Conservation (phyloP, 2,113 vertebrate genomes). For the Eleginops maclovinus region DNA sequence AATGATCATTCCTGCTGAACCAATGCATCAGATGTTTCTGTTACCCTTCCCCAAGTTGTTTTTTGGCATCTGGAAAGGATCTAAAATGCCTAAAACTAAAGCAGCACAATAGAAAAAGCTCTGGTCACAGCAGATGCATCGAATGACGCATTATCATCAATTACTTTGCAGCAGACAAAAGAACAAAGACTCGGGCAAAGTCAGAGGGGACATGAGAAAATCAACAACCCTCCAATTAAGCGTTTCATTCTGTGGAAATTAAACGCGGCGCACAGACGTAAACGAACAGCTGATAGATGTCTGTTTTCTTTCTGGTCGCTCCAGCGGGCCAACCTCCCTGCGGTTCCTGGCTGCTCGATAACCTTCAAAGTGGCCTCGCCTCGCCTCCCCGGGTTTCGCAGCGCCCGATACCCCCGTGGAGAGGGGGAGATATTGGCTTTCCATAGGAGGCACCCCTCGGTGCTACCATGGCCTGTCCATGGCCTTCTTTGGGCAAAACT, state of each 20-base stretch:
- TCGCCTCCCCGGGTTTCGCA: constrained; percentile 31
- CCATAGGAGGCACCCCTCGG: constrained; percentile 44
- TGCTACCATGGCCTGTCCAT: constrained; percentile 38
- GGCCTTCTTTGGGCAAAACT: constrained; percentile 42
- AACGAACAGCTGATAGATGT: constrained; percentile 21
- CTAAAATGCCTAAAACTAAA: neutral
- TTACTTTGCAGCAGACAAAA: constrained; percentile 10
- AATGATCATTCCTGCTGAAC: too few species aligned
- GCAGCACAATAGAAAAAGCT: neutral
- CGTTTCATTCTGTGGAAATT: neutral
- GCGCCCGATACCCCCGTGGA: constrained; percentile 10
- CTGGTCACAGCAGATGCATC: neutral
- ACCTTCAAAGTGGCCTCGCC: constrained; percentile 56
- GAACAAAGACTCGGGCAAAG: constrained; percentile 12
- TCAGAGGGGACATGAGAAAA: constrained; percentile 4
- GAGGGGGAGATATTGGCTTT: constrained; percentile 39
- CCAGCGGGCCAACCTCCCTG: constrained; percentile 25
- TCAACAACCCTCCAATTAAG: neutral
- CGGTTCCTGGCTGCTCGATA: constrained; percentile 32
- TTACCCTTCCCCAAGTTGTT: too few species aligned
- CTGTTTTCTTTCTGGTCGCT: constrained; percentile 10
- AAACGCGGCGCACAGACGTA: constrained; percentile 13
- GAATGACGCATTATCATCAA: constrained; percentile 2
- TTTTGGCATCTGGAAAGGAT: neutral
- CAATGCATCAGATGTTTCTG: too few species aligned